Conservation (phyloP, 2,113 vertebrate genomes). For the Euleptes europaea region DNA sequence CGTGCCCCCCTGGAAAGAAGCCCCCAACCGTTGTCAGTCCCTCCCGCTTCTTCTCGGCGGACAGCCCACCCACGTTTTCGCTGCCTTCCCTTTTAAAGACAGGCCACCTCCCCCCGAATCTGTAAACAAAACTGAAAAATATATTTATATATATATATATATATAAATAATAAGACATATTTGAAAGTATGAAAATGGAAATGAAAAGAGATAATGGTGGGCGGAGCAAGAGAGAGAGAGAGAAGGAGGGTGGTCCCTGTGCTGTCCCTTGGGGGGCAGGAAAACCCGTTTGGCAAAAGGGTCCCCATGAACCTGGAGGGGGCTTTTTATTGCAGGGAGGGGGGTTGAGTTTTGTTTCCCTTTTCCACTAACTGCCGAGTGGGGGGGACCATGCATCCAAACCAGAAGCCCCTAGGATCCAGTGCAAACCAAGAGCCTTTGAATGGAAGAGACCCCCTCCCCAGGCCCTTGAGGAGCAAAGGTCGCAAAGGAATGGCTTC, state of each 20-base stretch:
- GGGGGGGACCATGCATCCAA: not conserved
- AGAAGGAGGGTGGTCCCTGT: too few relatives aligned
- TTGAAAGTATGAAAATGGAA: not conserved
- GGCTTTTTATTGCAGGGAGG: not conserved
- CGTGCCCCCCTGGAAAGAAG: not conserved
- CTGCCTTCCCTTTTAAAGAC: constrained; percentile 21
- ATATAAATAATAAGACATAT: constrained; percentile 52
- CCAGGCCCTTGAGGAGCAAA: not conserved
- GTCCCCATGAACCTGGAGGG: constrained; percentile 11
- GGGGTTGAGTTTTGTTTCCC: not conserved
- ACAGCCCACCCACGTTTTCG: not conserved
- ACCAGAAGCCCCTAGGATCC: accelerated
- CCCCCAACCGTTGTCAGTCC: too few relatives aligned
- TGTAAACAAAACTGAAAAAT: constrained; percentile 78
- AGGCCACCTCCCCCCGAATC: constrained; percentile 51
- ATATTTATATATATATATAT: constrained; percentile 3
- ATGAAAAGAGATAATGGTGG: not conserved
- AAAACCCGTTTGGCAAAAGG: constrained; percentile 18
- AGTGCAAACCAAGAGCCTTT: not conserved
- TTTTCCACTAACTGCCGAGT: not conserved
- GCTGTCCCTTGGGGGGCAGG: not conserved
- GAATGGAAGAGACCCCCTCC: not conserved
- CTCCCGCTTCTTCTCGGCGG: not conserved
- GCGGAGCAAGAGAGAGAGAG: too few relatives aligned
- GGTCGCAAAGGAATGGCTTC: not conserved